Conservation (phyloP, 2,797 vertebrate species). For the Toxotes lorentzi region DNA sequence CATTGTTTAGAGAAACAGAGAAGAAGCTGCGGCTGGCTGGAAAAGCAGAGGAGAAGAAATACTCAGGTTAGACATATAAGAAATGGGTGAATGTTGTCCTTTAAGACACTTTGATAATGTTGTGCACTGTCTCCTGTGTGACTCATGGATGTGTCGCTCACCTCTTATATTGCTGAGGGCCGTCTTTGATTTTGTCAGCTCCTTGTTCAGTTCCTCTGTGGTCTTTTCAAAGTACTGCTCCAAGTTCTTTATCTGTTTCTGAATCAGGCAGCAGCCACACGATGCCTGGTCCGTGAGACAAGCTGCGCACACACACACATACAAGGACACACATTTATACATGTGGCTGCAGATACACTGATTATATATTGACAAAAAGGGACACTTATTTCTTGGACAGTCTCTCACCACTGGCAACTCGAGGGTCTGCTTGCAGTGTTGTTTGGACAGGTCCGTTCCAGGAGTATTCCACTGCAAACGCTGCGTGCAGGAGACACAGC, state of each 20-base stretch:
- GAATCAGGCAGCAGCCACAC: slow-evolving; percentile 85
- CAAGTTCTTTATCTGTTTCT: slow-evolving; percentile 67
- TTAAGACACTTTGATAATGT: neutral
- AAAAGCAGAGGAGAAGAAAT: neutral
- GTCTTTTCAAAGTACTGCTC: slow-evolving; percentile 71
- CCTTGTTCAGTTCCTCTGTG: slow-evolving; percentile 15
- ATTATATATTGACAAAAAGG: neutral
- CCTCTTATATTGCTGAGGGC: slow-evolving; percentile 69
- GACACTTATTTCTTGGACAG: neutral
- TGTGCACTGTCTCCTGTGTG: neutral
- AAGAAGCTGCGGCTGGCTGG: slow-evolving; percentile 82
- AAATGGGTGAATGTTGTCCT: neutral
- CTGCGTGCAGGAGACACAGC: slow-evolving; percentile 74
- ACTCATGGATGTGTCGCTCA: slow-evolving; percentile 50
- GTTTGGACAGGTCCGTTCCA: neutral
- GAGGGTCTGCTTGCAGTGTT: fast-evolving
- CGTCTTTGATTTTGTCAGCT: slow-evolving; percentile 50
- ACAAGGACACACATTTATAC: slow-evolving; percentile 19
- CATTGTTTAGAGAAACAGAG: slow-evolving; percentile 77
- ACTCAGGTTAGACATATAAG: neutral
- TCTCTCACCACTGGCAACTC: slow-evolving; percentile 56
- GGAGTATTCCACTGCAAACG: neutral
- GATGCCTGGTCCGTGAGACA: slow-evolving; percentile 67
- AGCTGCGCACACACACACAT: slow-evolving; percentile 56
- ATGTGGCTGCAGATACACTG: neutral